phyloP scores from a whole-genome alignment of 2,113 vertebrate species.

The Ctenomys sociabilis region DNA sequence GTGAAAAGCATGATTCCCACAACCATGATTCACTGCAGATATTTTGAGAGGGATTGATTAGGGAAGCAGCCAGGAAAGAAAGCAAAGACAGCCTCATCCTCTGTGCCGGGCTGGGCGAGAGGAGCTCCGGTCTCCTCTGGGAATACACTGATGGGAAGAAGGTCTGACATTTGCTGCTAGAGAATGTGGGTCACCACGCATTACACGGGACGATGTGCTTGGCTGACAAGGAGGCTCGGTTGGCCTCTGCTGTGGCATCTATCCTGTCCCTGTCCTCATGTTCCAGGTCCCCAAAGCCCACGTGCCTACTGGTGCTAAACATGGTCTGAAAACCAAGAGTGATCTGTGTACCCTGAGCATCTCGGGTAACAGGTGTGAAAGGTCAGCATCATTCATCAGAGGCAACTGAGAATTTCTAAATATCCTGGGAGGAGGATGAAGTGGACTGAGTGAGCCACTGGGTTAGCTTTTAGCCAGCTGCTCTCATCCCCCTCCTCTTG shows the following conservation, averaged over 20 bases:
- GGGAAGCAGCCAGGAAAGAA: constrained; percentile 66
- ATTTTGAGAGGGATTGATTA: constrained; percentile 78
- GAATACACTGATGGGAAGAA: constrained; percentile 83
- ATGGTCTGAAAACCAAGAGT: background rate
- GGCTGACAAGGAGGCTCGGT: constrained; percentile 50
- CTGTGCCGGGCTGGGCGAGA: background rate
- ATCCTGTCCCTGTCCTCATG: constrained; percentile 41
- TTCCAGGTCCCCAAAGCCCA: constrained; percentile 46
- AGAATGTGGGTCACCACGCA: constrained; percentile 84
- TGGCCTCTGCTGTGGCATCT: constrained; percentile 7
- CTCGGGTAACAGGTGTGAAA: background rate
- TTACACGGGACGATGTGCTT: constrained; percentile 63
- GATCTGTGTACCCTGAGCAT: background rate
- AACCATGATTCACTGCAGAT: constrained; percentile 75
- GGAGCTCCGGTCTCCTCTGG: constrained; percentile 76
- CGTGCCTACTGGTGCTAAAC: background rate
- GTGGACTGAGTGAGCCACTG: background rate
- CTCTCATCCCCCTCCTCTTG: background rate
- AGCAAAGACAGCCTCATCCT: constrained; percentile 3
- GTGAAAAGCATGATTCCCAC: constrained; percentile 66
- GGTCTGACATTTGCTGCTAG: constrained; percentile 81
- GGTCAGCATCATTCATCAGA: background rate
- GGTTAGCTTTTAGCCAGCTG: background rate
- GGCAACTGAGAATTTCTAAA: background rate
- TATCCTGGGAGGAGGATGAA: background rate